Percentiles rank a stretch among this genome's conserved stretches.
These are phyloP conservation scores for Siphamia tubifer DNA, from an alignment of 2,113 vertebrate genomes.

Conservation along the genomic window DNA sequence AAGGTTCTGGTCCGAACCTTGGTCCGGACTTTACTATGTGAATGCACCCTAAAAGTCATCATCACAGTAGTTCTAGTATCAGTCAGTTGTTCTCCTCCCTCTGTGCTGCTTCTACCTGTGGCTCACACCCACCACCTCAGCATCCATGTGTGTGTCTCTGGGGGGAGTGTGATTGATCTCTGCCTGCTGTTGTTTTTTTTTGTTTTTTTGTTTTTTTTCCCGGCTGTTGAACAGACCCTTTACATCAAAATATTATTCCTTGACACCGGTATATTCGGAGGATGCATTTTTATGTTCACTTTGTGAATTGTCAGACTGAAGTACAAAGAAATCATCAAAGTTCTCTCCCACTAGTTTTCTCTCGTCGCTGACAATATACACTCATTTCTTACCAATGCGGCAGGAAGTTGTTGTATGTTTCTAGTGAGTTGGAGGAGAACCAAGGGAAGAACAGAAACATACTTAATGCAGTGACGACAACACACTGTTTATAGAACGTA, in stretches of 20 bases:
- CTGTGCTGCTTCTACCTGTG: background rate
- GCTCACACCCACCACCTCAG: constrained; percentile 13
- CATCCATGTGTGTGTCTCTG: background rate
- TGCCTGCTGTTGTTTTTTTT: constrained; percentile 27
- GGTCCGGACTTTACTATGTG: too few species aligned
- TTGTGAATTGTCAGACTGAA: constrained; percentile 2
- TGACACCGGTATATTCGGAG: constrained; percentile 13
- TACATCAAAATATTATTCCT: constrained; percentile 17
- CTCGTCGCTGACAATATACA: too few species aligned
- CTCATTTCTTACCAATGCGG: too few species aligned
- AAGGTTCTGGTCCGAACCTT: too few species aligned
- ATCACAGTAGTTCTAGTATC: too few species aligned
- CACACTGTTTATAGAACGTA: too few species aligned
- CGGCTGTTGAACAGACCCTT: background rate
- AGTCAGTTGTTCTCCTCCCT: background rate
- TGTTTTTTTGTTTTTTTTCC: too few species aligned
- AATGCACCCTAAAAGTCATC: too few species aligned
- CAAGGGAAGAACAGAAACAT: too few species aligned
- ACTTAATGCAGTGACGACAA: too few species aligned
- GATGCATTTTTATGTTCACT: background rate
- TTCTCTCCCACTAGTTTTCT: background rate
- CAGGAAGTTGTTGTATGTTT: too few species aligned
- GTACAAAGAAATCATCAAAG: background rate
- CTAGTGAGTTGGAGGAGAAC: too few species aligned
- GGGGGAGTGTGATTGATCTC: constrained; percentile 24